phyloP scores from a whole-genome alignment of 2,888 invertebrate genomes.

The Stegophylla sp. region DNA sequence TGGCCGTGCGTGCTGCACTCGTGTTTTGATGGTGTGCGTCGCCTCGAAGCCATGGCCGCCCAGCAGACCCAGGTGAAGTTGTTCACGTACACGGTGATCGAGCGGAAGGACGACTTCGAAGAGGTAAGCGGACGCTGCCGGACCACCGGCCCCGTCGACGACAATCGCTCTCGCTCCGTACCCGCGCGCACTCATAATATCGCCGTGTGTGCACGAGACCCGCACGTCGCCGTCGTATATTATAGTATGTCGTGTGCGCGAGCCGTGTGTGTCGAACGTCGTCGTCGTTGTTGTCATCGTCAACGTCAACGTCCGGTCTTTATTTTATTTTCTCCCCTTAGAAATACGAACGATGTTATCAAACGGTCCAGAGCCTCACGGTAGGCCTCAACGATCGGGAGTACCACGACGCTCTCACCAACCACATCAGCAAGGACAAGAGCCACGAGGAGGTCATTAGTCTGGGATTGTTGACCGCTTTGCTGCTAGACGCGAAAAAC shows the following conservation, averaged over 20 bases:
- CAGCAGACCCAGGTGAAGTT: constrained; percentile 33
- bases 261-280: constrained; percentile 38
- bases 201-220: constrained; percentile 39
- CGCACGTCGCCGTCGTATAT: constrained; percentile 43
- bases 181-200: constrained; percentile 27
- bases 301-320: constrained; percentile 14
- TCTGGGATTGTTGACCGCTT: constrained; percentile 85
- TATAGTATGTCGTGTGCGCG: constrained; percentile 42
- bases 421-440: constrained; percentile 84
- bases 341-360: constrained; percentile 89
- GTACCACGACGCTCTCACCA: constrained; percentile 88
- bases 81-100: constrained; percentile 47
- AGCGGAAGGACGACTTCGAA: constrained; percentile 56
- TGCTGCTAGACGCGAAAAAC: constrained; percentile 83
- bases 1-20: background rate
- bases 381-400: constrained; percentile 90
- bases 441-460: constrained; percentile 90
- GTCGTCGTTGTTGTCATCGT: constrained; percentile 1
- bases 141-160: constrained; percentile 19
- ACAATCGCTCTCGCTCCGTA: constrained; percentile 36
- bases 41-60: constrained; percentile 29
- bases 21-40: constrained; percentile 16
- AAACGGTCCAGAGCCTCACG: constrained; percentile 77
- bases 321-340: constrained; percentile 67
- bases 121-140: constrained; percentile 35